Conservation (phyloP, 2,888 invertebrate genomes). For the Zeuzera pyrina region DNA sequence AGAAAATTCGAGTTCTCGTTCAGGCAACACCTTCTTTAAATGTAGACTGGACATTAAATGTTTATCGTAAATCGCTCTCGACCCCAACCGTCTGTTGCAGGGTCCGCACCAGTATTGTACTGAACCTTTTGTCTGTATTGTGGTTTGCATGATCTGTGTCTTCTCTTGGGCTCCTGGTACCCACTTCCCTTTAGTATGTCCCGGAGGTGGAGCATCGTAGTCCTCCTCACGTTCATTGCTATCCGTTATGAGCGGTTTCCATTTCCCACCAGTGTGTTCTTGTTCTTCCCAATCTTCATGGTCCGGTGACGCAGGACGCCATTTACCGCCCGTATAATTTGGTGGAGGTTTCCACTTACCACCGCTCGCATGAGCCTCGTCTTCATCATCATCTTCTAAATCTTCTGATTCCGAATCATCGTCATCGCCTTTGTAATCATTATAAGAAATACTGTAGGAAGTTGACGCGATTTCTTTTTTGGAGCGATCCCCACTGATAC, state of each 20-base stretch:
- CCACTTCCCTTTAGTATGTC: conserved; percentile 87
- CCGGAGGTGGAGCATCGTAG: conserved; percentile 76
- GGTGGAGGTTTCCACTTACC: conserved; percentile 84
- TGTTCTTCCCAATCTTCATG: conserved; percentile 73
- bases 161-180: conserved; percentile 76
- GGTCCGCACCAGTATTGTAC: conserved; percentile 86
- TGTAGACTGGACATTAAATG: conserved; percentile 85
- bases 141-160: conserved; percentile 69
- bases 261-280: conserved; percentile 76
- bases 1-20: conserved; percentile 78
- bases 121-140: conserved; percentile 60
- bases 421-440: conserved; percentile 53
- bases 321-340: conserved; percentile 62
- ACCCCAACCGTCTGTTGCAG: conserved; percentile 83
- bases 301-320: conserved; percentile 60
- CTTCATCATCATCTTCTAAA: conserved; percentile 73
- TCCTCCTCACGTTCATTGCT: conserved; percentile 59
- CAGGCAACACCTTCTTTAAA: conserved; percentile 76
- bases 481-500: conserved; percentile 70
- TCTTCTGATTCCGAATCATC: conserved; percentile 74
- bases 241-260: conserved; percentile 67
- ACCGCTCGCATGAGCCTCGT: conserved; percentile 62
- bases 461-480: conserved; percentile 56
- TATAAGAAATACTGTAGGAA: conserved; percentile 49
- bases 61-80: conserved; percentile 81